Evolutionary conservation across 2,113 vertebrate species (phyloP).

Genomic region (Rostratula benghalensis): DNA sequence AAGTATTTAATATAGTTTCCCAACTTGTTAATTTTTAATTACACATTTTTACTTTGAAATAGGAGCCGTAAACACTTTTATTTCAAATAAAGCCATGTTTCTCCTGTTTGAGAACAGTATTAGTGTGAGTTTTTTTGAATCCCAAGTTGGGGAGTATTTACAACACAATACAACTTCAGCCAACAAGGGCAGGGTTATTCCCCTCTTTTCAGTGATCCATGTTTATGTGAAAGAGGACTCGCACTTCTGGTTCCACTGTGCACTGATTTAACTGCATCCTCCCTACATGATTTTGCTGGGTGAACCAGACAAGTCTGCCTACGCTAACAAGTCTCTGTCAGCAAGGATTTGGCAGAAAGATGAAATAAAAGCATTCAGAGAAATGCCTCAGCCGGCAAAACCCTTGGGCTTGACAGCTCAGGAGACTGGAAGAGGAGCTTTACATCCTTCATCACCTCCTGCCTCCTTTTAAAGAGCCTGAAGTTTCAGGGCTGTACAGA

Average conservation of each 20-base stretch:
- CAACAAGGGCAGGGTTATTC: not conserved
- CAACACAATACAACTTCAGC: not conserved
- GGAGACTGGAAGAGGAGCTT: not conserved
- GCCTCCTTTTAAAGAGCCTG: not conserved
- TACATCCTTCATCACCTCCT: not conserved
- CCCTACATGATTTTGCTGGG: not conserved
- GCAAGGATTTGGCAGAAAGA: constrained; percentile 30
- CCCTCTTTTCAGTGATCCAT: not conserved
- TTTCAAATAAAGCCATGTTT: not conserved
- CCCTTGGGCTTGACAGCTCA: not conserved
- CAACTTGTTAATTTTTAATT: not conserved
- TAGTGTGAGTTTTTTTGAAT: not conserved
- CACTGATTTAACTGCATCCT: not conserved
- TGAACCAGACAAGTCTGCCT: constrained; percentile 41
- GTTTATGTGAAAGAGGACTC: not conserved
- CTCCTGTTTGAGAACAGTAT: not conserved
- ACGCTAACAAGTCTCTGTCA: constrained; percentile 8
- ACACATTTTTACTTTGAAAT: not conserved
- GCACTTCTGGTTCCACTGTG: constrained; percentile 41
- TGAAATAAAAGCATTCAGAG: constrained; percentile 14
- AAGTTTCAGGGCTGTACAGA: not conserved
- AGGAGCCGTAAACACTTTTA: not conserved
- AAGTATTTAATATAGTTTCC: not conserved
- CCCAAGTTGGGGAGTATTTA: not conserved
- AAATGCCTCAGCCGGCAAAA: constrained; percentile 16